These are phyloP conservation scores for Fregetta grallaria DNA, from an alignment of 2,113 vertebrate species.

Conservation along the genomic window DNA sequence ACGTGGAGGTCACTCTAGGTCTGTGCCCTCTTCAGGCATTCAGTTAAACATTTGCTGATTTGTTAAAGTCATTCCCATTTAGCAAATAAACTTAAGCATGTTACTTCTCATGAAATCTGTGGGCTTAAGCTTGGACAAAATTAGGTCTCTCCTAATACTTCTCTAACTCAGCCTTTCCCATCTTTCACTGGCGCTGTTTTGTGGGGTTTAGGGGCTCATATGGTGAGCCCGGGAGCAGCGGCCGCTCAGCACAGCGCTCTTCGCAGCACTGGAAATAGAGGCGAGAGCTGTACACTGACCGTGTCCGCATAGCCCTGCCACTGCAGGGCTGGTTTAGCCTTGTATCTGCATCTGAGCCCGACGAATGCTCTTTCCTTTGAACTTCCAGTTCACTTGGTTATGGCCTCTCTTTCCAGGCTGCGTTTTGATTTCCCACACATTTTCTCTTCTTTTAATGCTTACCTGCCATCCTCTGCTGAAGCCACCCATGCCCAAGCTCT, in stretches of 20 bases:
- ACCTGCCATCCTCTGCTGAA: neutral
- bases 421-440: neutral
- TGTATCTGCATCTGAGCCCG: neutral
- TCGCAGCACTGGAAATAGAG: neutral
- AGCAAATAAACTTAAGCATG: neutral
- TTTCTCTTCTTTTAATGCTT: neutral
- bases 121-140: neutral
- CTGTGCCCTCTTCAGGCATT: neutral
- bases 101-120: neutral
- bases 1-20: neutral
- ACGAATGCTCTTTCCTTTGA: neutral
- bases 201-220: fast-evolving
- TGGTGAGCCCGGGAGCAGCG: neutral
- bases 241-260: neutral
- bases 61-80: neutral
- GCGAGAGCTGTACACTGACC: fast-evolving
- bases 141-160: neutral
- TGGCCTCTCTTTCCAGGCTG: neutral
- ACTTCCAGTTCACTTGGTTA: neutral
- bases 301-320: neutral
- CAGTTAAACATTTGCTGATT: neutral
- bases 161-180: neutral
- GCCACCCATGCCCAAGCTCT: neutral
- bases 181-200: fast-evolving
- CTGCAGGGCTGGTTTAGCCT: neutral